Base-by-base conservation (phyloP, 2,888 invertebrate genomes). In the Sesia bembeciformis region DNA sequence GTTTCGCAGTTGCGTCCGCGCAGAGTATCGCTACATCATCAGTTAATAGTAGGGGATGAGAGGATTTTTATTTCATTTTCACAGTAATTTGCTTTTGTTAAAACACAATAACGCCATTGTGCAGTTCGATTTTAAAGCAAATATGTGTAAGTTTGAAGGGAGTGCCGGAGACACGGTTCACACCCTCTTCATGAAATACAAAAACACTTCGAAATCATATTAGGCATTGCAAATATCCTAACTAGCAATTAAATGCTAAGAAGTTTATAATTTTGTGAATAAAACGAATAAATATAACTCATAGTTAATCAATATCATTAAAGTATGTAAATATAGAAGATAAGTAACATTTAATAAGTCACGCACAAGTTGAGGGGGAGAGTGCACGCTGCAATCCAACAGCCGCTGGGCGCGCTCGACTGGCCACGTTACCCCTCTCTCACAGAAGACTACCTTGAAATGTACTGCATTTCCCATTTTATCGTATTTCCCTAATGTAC, bases 21-120 rank as follows among this genome's bases (percentile, higher is more conserved):
- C 84, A 80, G 66, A 74, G 83, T 81, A 84, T 87, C 84, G 87
- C 87, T 85, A 82, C 85, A 84, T 89, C 89, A 89, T 85, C 79
- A 73, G 76, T 74, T 89, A 88, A 89, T 88, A 83, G 86, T 81
- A 80, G 88, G 89, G 89, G 88, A 84, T 81, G 89, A 69, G 79
- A 74, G 75, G 76, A 80, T 82, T 86, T 85, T 86, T 83, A 84
- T 88, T 84, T 72, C 72, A 82, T 85, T 88, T 88, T 87, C 87
- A 89, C 84, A 87, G 86, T 82, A 83, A 88, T 89, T 86, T 85
- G 77, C 80, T 78, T 81, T 86, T 86, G 81, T 88, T 78, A 69
- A 65, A 64, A 65, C 65, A 82, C 84, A 84, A 86, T 84, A 72
- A 78, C 72, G 73, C 78, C 72, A 81, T 84, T 86, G 81, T 86